Evolutionary conservation across 64 coral and sea anemone species (phyloP).

Genomic region (Exaiptasia diaphana): DNA sequence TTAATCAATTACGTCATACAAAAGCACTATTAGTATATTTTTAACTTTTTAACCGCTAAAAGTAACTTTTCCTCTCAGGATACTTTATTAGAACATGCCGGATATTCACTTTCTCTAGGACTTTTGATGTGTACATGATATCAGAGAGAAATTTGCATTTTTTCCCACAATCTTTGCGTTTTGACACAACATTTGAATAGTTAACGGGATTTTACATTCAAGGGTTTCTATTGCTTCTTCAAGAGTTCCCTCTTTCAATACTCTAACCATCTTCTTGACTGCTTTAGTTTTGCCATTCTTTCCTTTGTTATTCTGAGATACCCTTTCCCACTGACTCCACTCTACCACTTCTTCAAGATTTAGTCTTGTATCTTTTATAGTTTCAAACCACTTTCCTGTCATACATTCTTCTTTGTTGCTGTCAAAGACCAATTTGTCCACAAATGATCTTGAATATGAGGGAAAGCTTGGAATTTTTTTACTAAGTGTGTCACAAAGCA

Average conservation of each 20-base stretch:
- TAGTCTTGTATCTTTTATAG: constrained; percentile 27
- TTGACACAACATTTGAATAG: no score
- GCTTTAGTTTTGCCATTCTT: constrained; percentile 10
- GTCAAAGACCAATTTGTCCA: constrained; percentile 44
- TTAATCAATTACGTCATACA: no score
- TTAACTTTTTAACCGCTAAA: no score
- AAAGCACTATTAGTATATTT: no score
- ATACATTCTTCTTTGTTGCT: constrained; percentile 49
- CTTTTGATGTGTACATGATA: background rate
- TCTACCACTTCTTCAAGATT: constrained; percentile 21
- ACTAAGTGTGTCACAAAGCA: constrained; percentile 43
- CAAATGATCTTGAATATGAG: constrained; percentile 59
- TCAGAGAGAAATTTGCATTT: background rate
- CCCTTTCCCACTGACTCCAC: constrained; percentile 45
- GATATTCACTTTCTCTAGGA: no score
- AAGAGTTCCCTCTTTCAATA: background rate
- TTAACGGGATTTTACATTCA: background rate
- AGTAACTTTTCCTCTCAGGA: no score
- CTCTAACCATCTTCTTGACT: constrained; percentile 1
- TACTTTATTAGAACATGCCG: no score
- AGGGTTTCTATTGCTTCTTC: background rate
- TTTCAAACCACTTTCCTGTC: constrained; percentile 56
- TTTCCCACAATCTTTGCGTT: no score
- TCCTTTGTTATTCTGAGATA: background rate
- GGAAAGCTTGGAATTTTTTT: constrained; percentile 45